Evolutionary conservation across 2,113 vertebrate genomes (phyloP), one percentile per base, ranked within the genome.

Genomic region (Labrus mixtus): DNA sequence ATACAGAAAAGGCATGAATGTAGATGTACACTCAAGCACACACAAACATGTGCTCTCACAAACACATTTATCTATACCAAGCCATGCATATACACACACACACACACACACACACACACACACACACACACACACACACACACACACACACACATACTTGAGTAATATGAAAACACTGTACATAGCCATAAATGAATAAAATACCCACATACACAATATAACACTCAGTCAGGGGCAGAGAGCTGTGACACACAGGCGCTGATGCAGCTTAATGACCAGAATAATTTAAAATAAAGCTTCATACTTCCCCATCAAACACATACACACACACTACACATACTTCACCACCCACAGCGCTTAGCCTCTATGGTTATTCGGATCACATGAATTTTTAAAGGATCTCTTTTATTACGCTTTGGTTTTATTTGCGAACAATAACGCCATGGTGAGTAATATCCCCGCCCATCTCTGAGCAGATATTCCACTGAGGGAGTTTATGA

Each of bases 321-420:
- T 20, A 53, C 60, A 48, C 48, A 29, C 67, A 65, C 36, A 25
- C 16, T 12, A 6, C 58, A 62, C 68, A 60, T 58, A 69, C 61
- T 71, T 45, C 64, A 58, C 73, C 82, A 41, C 70, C 63, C 66
- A 53, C 67, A 39, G 69, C 1, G 75, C 48, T 68, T 29, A 59
- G 57, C 56, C 33, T 72, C 55, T 63, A n/a, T 33, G 25, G 61
- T 41, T 50, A 65, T 65, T 73, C 25, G 8, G 50, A 72, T 63
- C 78, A 48, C 82, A 90, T 91, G 68, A 74, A 90, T 90, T 86
- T 85, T 91, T 88, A 78, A 86, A 86, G 59, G 33, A 74, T 87
- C 50, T 8, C 75, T 83, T 87, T 86, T 88, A 91, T 87, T 90
- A 75, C 79, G 22, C 82, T 77, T 79, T 70, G 84, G 72, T 85